These are phyloP conservation scores for Scartelaos histophorus DNA, from an alignment of 2,113 vertebrate species.

Conservation along the genomic window DNA sequence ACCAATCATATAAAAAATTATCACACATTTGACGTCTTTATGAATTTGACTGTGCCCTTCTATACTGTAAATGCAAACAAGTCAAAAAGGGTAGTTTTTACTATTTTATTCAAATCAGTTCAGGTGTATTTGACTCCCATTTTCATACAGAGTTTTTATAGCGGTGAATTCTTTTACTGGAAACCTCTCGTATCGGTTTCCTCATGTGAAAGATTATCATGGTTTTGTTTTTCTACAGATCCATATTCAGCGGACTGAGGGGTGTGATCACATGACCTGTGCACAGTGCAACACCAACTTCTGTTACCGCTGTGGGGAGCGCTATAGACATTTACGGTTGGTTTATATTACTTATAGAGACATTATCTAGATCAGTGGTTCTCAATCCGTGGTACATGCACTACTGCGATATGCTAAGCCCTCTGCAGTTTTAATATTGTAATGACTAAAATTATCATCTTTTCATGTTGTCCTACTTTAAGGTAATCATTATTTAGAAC, in stretches of 20 bases:
- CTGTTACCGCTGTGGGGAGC: conserved; percentile 97
- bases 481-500: too few relatives aligned
- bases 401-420: too few relatives aligned
- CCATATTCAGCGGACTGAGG: conserved; percentile 97
- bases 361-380: background rate
- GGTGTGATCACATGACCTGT: conserved; percentile 98
- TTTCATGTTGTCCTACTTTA: too few relatives aligned
- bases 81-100: background rate
- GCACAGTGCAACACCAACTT: conserved; percentile 98
- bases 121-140: background rate
- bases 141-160: background rate
- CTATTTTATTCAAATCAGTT: background rate
- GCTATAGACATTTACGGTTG: conserved; percentile 88
- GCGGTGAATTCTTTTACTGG: background rate
- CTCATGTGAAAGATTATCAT: conserved; percentile 4
- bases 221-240: conserved; percentile 74
- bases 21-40: too few relatives aligned
- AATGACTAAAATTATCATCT: too few relatives aligned
- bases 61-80: background rate
- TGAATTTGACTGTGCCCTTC: background rate
- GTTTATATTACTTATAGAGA: background rate
- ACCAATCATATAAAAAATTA: background rate
- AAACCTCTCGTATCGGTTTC: background rate
- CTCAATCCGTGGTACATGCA: too few relatives aligned
- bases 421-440: too few relatives aligned